Percentiles rank a stretch among this genome's conserved stretches.
Conservation (phyloP, 2,113 vertebrate species). For the Eptatretus burgeri region DNA sequence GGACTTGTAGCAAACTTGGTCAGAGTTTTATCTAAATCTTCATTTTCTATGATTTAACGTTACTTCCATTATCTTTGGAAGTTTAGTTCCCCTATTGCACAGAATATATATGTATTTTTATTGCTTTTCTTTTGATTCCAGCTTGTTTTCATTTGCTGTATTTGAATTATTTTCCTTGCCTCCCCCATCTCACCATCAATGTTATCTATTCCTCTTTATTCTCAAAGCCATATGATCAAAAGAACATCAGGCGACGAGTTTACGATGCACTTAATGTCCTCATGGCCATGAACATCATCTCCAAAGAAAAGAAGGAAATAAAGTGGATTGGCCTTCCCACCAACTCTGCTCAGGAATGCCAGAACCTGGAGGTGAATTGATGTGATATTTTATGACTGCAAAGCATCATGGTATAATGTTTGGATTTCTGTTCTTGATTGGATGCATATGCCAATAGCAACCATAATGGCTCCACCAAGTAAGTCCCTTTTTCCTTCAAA, state of each 20-base stretch:
- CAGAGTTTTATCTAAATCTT: too few species aligned
- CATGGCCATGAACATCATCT: slow-evolving; percentile 68
- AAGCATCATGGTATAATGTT: background rate
- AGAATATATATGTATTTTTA: too few species aligned
- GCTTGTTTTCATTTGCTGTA: too few species aligned
- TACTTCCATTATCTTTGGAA: too few species aligned
- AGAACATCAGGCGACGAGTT: slow-evolving; percentile 45
- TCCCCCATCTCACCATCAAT: background rate
- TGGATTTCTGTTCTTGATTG: background rate
- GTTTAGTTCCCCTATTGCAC: too few species aligned
- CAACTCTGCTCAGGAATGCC: slow-evolving; percentile 47
- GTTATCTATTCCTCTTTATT: background rate
- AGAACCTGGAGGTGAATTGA: slow-evolving; percentile 31
- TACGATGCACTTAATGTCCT: slow-evolving; percentile 51
- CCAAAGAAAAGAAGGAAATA: slow-evolving; percentile 55
- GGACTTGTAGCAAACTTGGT: too few species aligned
- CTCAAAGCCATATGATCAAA: slow-evolving; percentile 46
- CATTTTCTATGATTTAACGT: too few species aligned
- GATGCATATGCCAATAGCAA: too few species aligned
- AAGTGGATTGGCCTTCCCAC: slow-evolving; percentile 46
- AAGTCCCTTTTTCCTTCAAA: too few species aligned
- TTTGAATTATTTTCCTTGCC: too few species aligned
- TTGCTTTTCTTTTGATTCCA: too few species aligned
- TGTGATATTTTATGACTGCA: background rate
- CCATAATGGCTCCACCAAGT: too few species aligned